Evolutionary conservation across 2,888 invertebrate genomes (phyloP), one percentile per base, ranked within the genome.

Genomic region (Erannis defoliaria): DNA sequence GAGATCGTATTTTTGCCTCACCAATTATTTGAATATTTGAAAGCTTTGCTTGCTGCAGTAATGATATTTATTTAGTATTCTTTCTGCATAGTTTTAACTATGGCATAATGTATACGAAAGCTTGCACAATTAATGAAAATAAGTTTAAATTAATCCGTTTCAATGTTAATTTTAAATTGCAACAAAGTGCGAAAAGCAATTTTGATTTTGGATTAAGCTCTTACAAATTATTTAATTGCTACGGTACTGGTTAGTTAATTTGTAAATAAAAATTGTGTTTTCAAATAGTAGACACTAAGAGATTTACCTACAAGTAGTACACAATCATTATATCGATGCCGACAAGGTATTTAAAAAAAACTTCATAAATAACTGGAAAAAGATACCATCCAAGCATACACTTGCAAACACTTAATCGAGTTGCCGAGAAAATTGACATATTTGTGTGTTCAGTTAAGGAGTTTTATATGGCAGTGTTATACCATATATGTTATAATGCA

Each of bases 61-160:
- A n/a, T n/a, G n/a, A n/a, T n/a, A n/a, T n/a, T n/a, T 33, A 33
- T 1, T 26, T 1, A 23, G 18, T 29, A n/a, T 10, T 26, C 46
- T 18, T 48, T 40, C 59, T 54, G 23, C 10, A 26, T 26, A 21
- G 5, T 42, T 40, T 48, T 0, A 10, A 31, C 54, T 54, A n/a
- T 35, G 31, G 8, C 43, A 42, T 33, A 49, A 43, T 33, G 53
- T 49, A 54, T 23, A 49, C 46, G 14, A 35, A 53, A 48, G 40
- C 46, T 48, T 46, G 46, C 60, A 33, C 53, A 53, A 59, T 59
- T 59, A 53, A 59, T 59, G 53, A 54, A 59, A 53, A 35, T 50
- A 50, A 58, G 14, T 40, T 59, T 35, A 54, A 46, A 53, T 59
- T 59, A 42, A 59, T 59, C 59, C 48, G 0, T 48, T 59, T 35